phyloP scores from a whole-genome alignment of 2,888 invertebrate genomes.

The Elmis aenea region DNA sequence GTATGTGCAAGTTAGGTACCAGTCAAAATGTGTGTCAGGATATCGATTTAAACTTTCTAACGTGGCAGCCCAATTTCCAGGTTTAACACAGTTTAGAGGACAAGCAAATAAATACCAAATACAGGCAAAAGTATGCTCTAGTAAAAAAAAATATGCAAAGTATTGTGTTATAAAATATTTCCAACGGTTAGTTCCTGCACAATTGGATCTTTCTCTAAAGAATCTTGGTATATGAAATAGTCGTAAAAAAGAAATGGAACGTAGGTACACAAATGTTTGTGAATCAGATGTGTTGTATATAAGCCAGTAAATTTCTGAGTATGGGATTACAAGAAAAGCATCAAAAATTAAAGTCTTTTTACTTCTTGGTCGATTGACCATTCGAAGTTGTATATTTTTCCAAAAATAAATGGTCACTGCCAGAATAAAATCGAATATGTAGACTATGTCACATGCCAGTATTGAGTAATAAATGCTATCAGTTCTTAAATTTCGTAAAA shows the following conservation, averaged over 20 bases:
- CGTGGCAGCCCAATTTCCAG: conserved; percentile 34
- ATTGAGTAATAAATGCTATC: conserved; percentile 6
- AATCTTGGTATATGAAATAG: conserved; percentile 48
- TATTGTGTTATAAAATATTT: conserved; percentile 50
- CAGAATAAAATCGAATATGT: conserved; percentile 6
- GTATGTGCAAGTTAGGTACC: conserved; percentile 50
- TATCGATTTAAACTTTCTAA: neutral
- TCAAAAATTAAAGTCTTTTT: conserved; percentile 9
- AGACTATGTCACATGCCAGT: conserved; percentile 7
- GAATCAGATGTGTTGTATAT: conserved; percentile 1
- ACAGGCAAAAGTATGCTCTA: conserved; percentile 50
- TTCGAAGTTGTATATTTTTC: conserved; percentile 9
- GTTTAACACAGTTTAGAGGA: conserved; percentile 42
- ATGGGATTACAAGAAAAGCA: conserved; percentile 8
- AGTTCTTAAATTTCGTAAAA: conserved; percentile 5
- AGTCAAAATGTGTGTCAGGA: conserved; percentile 35
- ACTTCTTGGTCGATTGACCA: conserved; percentile 9
- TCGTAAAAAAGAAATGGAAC: conserved; percentile 45
- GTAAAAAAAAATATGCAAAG: conserved; percentile 46
- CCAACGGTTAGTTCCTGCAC: conserved; percentile 51
- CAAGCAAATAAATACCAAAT: conserved; percentile 49
- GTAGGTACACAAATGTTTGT: conserved; percentile 22
- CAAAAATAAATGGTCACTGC: conserved; percentile 10
- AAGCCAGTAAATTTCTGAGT: conserved; percentile 8
- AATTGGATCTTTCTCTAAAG: conserved; percentile 47